Base-by-base conservation (phyloP, 2,113 vertebrate genomes). In the Hystrix brachyura region DNA sequence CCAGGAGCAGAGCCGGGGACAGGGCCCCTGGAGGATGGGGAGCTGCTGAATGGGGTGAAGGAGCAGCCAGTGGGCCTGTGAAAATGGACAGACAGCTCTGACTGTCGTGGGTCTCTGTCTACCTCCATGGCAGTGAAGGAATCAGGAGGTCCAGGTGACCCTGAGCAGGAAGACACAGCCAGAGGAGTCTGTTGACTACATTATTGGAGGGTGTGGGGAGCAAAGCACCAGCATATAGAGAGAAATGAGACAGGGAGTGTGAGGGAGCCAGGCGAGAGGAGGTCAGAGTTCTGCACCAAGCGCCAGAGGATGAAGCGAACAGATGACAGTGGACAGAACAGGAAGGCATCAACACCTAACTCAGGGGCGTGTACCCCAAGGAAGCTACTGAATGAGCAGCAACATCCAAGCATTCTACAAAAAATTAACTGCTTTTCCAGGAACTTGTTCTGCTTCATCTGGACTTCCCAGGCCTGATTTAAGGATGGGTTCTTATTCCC, bases 21-120 rank as follows among this genome's bases (percentile, higher is more conserved):
- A 10, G 21, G 94, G 94, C 79, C 84, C 80, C 18, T 48, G 69
- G 81, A 85, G 62, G 60, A 76, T 60, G 71, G 85, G 38, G 94
- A 96, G 96, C 95, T 94, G 86, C 94, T 67, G 80, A 88, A 85
- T 83, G 64, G 88, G 89, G 23, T 57, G 91, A 97, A 97, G 97
- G 62, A 97, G 93, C 93, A 87, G 96, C 91, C 79, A 60, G 80
- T 86, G 96, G 29, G 92, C 78, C 95, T 53, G 84, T 86, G 96
- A 69, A 86, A 97, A 71, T 69, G 94, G 92, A 89, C 21, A 95
- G 95, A 83, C 3, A 38, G 46, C 69, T 9, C 53, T 29, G 29
- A 0, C 38, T 43, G 27, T n/a, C 65, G n/a, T 8, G 29, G 17
- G 74, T n/a, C 95, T 93, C 29, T 87, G 71, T 94, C 87, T 96